Evolutionary conservation across 2,888 invertebrate genomes (phyloP).

Genomic region (Trichogramma dendrolimi): DNA sequence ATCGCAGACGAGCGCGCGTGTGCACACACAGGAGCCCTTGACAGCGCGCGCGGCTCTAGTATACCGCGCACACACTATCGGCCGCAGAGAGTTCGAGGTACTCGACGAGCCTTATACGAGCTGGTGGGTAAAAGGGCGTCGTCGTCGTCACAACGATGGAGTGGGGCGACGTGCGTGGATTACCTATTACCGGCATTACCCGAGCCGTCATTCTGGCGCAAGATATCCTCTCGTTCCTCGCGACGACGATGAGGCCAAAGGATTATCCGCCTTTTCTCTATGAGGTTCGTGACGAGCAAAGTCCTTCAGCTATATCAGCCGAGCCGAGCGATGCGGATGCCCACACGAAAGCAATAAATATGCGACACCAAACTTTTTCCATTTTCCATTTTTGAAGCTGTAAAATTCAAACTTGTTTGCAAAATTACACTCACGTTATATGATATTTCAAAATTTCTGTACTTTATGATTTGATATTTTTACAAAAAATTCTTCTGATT

Average conservation of each 20-base stretch:
- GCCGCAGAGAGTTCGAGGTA: no score
- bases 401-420: no score
- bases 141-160: not conserved
- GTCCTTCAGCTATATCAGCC: not conserved
- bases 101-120: no score
- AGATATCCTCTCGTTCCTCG: not conserved
- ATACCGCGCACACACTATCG: no score
- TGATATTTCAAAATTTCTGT: no score
- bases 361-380: not conserved
- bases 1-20: not conserved
- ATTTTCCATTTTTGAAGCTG: no score
- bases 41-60: not conserved
- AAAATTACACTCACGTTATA: no score
- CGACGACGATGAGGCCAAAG: not conserved
- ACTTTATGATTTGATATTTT: no score
- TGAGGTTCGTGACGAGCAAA: constrained; percentile 25
- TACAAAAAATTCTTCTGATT: no score
- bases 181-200: constrained; percentile 19
- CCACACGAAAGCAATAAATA: constrained; percentile 28
- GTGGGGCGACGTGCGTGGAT: constrained; percentile 26
- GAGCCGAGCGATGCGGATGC: not conserved
- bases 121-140: not conserved
- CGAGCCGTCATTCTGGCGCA: constrained; percentile 16
- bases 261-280: constrained; percentile 24
- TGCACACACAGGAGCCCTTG: not conserved